Conservation (phyloP, 2,888 invertebrate species). For the Scaptomyza cyrtandrae region DNA sequence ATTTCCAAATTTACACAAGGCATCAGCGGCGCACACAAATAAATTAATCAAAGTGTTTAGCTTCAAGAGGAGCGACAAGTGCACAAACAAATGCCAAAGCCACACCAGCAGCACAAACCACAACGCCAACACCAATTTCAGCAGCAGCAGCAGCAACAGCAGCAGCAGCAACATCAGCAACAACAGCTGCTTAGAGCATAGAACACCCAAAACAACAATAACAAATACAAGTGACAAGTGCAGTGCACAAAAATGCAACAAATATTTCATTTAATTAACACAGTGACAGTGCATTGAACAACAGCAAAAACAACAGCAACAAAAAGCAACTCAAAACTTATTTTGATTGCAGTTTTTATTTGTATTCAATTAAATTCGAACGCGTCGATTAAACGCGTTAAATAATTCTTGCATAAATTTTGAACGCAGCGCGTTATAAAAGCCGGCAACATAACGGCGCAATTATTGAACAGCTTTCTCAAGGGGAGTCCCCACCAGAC, state of each 20-base stretch:
- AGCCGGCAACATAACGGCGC: constrained; percentile 83
- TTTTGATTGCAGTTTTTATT: constrained; percentile 47
- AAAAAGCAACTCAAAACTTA: constrained; percentile 10
- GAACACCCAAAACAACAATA: constrained; percentile 30
- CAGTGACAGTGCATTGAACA: constrained; percentile 72
- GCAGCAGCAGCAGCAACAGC: constrained; percentile 10
- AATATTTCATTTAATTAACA: constrained; percentile 56
- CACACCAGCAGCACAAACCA: constrained; percentile 32
- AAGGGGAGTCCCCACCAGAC: constrained; percentile 84
- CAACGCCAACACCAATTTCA: constrained; percentile 13
- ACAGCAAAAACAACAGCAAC: constrained; percentile 17
- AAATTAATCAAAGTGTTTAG: constrained; percentile 72
- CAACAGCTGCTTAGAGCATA: constrained; percentile 31
- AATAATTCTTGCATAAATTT: constrained; percentile 26
- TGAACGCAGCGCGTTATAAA: constrained; percentile 62
- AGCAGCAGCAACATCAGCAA: constrained; percentile 21
- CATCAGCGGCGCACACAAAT: constrained; percentile 66
- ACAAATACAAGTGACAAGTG: constrained; percentile 61
- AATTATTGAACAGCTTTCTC: constrained; percentile 82
- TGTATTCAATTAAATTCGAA: constrained; percentile 18
- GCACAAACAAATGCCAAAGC: constrained; percentile 70
- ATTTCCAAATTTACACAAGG: constrained; percentile 70
- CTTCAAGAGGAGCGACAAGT: constrained; percentile 63
- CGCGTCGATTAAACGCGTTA: constrained; percentile 56
- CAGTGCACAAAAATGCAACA: constrained; percentile 63